phyloP scores from a whole-genome alignment of 2,888 invertebrate genomes.

The Malachius bipustulatus region DNA sequence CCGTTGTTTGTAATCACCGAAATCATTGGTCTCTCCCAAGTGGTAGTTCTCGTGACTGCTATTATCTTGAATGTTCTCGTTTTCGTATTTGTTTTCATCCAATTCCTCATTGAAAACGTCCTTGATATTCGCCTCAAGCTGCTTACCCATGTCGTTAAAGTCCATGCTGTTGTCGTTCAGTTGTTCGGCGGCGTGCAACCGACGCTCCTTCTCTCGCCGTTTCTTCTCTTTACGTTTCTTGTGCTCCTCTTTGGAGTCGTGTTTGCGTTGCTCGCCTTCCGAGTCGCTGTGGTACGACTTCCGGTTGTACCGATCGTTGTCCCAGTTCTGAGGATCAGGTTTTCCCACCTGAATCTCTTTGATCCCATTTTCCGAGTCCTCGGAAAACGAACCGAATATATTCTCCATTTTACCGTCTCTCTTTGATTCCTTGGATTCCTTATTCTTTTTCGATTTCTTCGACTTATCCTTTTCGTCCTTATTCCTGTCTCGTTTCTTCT shows the following conservation, averaged over 20 bases:
- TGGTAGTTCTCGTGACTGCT: conserved; percentile 34
- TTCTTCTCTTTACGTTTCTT: conserved; percentile 42
- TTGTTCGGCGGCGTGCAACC: conserved; percentile 20
- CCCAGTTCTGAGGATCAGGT: conserved; percentile 13
- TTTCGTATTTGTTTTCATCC: conserved; percentile 31
- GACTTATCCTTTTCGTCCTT: conserved; percentile 48
- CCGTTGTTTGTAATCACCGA: conserved; percentile 26
- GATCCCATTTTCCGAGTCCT: conserved; percentile 42
- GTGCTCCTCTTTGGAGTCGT: conserved; percentile 39
- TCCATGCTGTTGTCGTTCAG: conserved; percentile 68
- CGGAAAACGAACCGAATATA: conserved; percentile 77
- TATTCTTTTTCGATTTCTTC: conserved; percentile 45
- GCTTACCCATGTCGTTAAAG: conserved; percentile 69
- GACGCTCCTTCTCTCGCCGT: conserved; percentile 19
- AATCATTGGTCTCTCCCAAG: conserved; percentile 15
- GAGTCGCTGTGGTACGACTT: conserved; percentile 44
- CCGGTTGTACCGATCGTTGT: conserved; percentile 17
- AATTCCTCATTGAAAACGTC: conserved; percentile 48
- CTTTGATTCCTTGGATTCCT: conserved; percentile 40
- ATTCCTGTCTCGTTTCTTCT: conserved; percentile 47
- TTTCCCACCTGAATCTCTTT: conserved; percentile 25
- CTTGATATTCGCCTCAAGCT: conserved; percentile 68
- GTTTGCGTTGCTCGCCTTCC: conserved; percentile 27
- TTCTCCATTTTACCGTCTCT: conserved; percentile 78
- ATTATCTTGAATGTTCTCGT: conserved; percentile 30